These are phyloP conservation scores for Tetramorium alpestre DNA, from an alignment of 1,140 invertebrate genomes.

Conservation along the genomic window DNA sequence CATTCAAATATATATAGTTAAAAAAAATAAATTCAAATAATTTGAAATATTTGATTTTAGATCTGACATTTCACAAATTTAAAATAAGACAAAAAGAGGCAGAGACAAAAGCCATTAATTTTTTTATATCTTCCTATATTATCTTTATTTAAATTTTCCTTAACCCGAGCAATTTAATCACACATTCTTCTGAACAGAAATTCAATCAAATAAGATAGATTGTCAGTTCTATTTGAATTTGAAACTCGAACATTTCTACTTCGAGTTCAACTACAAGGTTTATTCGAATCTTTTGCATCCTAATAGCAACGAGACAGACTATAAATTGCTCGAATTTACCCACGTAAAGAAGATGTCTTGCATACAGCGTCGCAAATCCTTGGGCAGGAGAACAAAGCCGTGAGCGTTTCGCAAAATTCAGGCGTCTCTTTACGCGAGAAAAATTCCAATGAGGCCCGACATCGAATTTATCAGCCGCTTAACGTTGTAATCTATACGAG, in stretches of 20 bases:
- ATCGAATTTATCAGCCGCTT: conserved; percentile 40
- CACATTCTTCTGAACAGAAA: background rate
- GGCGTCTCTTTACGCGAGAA: background rate
- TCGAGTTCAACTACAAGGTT: background rate
- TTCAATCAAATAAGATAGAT: background rate
- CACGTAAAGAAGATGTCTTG: background rate
- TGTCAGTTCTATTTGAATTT: background rate
- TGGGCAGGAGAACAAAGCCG: background rate
- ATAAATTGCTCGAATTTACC: conserved; percentile 15
- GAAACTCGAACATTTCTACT: background rate
- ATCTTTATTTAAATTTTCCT: background rate
- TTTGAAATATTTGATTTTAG: too few relatives aligned
- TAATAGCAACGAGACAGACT: background rate
- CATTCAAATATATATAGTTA: too few relatives aligned
- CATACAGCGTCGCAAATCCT: background rate
- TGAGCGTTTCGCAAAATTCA: background rate
- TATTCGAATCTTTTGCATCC: background rate
- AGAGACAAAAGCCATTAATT: background rate
- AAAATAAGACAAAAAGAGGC: background rate
- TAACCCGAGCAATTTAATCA: background rate
- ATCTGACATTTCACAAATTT: too few relatives aligned
- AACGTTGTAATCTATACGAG: conserved; percentile 28
- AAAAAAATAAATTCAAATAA: too few relatives aligned
- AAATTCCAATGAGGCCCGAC: conserved; percentile 31
- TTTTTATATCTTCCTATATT: background rate